Percentiles rank a stretch among this genome's conserved stretches.
Evolutionary conservation across 2,888 invertebrate species (phyloP).

Genomic region (Thymelicus sylvestris): DNA sequence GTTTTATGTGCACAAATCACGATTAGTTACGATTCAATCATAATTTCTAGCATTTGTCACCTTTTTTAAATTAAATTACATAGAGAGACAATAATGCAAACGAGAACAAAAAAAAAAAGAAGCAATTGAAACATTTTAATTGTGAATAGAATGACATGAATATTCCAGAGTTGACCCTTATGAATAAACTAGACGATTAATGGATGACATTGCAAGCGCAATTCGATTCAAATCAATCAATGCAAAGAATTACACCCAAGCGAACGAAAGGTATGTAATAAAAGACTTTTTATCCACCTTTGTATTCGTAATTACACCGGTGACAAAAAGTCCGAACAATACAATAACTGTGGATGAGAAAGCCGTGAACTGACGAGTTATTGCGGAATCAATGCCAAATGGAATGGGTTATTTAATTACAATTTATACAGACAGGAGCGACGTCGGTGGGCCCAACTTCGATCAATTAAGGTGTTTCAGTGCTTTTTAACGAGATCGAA

Average conservation of each 20-base stretch:
- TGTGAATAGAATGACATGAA: constrained; percentile 3
- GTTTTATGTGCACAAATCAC: too few relatives aligned
- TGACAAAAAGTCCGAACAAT: constrained; percentile 25
- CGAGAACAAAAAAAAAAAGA: neutral
- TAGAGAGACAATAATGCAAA: neutral
- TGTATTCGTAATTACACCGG: constrained; percentile 22
- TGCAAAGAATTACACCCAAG: constrained; percentile 19
- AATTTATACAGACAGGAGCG: constrained; percentile 7
- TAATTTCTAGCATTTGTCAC: too few relatives aligned
- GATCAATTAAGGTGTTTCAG: neutral
- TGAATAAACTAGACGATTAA: constrained; percentile 14
- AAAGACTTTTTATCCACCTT: constrained; percentile 25
- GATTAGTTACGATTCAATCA: too few relatives aligned
- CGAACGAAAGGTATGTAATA: constrained; percentile 3
- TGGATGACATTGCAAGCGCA: constrained; percentile 15
- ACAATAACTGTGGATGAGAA: constrained; percentile 34
- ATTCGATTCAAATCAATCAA: constrained; percentile 9
- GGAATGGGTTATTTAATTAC: constrained; percentile 22
- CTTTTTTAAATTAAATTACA: neutral
- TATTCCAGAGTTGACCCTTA: constrained; percentile 12
- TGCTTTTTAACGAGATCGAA: neutral
- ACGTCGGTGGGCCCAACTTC: constrained; percentile 4
- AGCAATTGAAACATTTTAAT: neutral
- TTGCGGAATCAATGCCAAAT: constrained; percentile 16
- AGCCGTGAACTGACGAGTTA: constrained; percentile 27